A percentile compares a stretch with the other conserved stretches of the same genome.
Evolutionary conservation across 2,113 vertebrate species (phyloP).

Genomic region (Istiophorus platypterus): DNA sequence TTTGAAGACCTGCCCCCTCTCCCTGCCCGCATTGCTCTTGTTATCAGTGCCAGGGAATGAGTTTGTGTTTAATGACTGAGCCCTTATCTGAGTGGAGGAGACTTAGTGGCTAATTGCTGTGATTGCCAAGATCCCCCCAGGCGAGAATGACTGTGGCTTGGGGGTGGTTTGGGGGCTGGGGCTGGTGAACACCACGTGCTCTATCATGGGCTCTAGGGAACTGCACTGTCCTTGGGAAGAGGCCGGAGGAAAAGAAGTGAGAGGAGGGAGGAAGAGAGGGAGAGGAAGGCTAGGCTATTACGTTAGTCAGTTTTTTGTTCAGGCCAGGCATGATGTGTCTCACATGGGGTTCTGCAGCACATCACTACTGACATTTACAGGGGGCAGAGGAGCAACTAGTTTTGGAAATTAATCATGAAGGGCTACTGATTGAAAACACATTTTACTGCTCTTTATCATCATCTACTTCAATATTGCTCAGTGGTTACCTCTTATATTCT

Average conservation of each 20-base stretch:
- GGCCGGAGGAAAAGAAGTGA: conserved; percentile 68
- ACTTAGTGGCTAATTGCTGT: conserved; percentile 87
- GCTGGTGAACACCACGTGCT: conserved; percentile 71
- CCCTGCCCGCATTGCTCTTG: conserved; percentile 66
- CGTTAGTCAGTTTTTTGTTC: conserved; percentile 50
- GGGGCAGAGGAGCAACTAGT: conserved; percentile 11
- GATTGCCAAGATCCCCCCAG: conserved; percentile 83
- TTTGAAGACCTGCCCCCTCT: conserved; percentile 69
- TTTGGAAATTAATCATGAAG: not conserved
- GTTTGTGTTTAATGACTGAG: conserved; percentile 85
- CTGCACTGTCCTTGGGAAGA: conserved; percentile 82
- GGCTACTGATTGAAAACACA: not conserved
- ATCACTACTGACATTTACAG: not conserved
- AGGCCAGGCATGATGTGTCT: conserved; percentile 15
- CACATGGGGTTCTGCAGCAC: conserved; percentile 3
- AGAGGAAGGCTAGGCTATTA: conserved; percentile 40
- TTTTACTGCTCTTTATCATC: not conserved
- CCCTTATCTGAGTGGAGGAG: conserved; percentile 85
- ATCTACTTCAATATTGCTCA: not conserved
- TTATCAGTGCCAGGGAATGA: conserved; percentile 84
- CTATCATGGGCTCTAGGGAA: conserved; percentile 65
- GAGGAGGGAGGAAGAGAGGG: conserved; percentile 35
- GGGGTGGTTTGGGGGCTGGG: conserved; percentile 76
- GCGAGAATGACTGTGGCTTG: conserved; percentile 70
- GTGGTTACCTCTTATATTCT: not conserved